Base-by-base conservation (phyloP, 2,888 invertebrate species). In the Dicycla oo region DNA sequence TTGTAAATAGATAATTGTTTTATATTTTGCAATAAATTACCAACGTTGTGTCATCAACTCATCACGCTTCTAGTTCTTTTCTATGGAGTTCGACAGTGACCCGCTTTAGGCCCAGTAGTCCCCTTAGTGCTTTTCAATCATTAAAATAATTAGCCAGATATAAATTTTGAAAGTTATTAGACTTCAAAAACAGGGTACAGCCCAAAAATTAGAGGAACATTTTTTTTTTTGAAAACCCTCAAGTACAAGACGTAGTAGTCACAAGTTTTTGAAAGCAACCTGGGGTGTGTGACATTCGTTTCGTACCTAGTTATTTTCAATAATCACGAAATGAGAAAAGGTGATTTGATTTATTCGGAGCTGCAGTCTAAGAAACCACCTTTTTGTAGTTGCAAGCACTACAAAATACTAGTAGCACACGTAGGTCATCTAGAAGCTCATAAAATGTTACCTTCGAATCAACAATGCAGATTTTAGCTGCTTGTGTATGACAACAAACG, bases 381-480 rank as follows among this genome's bases (percentile, higher is more conserved):
- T 43, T n/a, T 18, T 18, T 30, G 40, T 3, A 13, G 13, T 57
- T 43, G 11, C 34, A 40, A 64, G 62, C 43, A 30, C 13, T 30
- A 67, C 66, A 60, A 63, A 47, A 54, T 60, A 60, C 45, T 43
- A 2, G 51, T 34, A 47, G 23, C 26, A 40, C 26, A 40, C 20
- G 38, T 18, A 64, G 54, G 53, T 70, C 74, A 57, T 64, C 60
- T 53, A 56, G 56, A 61, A 66, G 47, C 45, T 64, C 80, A 68
- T 82, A 81, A 82, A 82, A 80, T 49, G 67, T 78, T 66, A 51
- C 70, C 76, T 81, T 81, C 54, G 38, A 18, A 72, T 81, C 43
- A 73, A 84, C 83, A 84, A 81, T 81, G 79, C 71, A 82, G 60
- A 75, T 81, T 81, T 63, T 51, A 78, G 72, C 47, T 56, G 73